A percentile compares a stretch with the other conserved stretches of the same genome.
Evolutionary conservation across 2,113 vertebrate species (phyloP).

Genomic region (Mirounga angustirostris): DNA sequence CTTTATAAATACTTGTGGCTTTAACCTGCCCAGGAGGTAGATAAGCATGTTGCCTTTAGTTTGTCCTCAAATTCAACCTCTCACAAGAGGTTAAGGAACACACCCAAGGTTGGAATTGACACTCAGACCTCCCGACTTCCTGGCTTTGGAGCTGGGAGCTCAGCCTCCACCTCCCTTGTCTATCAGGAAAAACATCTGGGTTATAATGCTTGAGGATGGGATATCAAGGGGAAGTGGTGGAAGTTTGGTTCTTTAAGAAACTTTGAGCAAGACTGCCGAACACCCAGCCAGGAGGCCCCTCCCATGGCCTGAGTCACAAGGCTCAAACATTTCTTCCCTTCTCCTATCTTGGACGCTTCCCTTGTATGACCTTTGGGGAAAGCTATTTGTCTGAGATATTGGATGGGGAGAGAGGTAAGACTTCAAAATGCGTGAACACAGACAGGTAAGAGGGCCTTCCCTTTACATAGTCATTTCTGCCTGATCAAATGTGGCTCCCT

Average conservation of each 20-base stretch:
- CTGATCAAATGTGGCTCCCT: fast-evolving
- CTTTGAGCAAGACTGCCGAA: constrained; percentile 43
- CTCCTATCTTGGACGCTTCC: constrained; percentile 45
- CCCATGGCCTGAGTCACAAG: constrained; percentile 70
- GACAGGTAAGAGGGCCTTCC: neutral
- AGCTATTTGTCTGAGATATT: constrained; percentile 11
- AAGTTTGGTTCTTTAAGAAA: constrained; percentile 79
- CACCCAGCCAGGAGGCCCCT: constrained; percentile 69
- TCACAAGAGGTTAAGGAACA: constrained; percentile 84
- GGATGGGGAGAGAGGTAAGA: neutral
- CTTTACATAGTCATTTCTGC: neutral
- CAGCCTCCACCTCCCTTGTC: constrained; percentile 80
- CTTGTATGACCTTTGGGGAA: constrained; percentile 54
- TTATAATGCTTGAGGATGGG: constrained; percentile 74
- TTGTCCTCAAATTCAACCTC: constrained; percentile 82
- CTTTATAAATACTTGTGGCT: constrained; percentile 74
- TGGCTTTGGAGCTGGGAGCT: constrained; percentile 79
- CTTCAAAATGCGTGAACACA: neutral
- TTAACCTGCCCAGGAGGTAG: constrained; percentile 83
- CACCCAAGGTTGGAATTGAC: constrained; percentile 85
- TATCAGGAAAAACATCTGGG: constrained; percentile 86
- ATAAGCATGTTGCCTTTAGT: constrained; percentile 79
- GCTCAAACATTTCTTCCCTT: constrained; percentile 21
- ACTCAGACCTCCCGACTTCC: constrained; percentile 83
- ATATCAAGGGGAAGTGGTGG: constrained; percentile 82